Evolutionary conservation across 1,140 invertebrate species (phyloP).

Genomic region (Littorina saxatilis): DNA sequence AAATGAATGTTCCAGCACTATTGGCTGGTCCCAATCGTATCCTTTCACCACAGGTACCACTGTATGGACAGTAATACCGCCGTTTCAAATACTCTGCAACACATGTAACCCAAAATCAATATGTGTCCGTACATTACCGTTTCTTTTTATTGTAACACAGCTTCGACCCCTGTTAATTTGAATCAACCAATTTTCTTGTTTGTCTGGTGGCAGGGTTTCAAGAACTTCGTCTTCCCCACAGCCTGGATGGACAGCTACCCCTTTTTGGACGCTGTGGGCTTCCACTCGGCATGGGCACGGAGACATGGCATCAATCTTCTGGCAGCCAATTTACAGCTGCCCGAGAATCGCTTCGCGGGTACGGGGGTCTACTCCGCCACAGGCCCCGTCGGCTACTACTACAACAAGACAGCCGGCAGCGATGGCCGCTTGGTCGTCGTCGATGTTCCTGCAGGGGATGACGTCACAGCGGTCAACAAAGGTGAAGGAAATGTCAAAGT

Average conservation of each 20-base stretch:
- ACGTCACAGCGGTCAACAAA: too few relatives aligned
- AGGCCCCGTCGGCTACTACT: slow-evolving; percentile 49
- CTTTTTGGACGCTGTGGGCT: slow-evolving; percentile 79
- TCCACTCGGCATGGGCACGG: slow-evolving; percentile 78
- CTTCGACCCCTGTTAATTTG: too few relatives aligned
- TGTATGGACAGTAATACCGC: too few relatives aligned
- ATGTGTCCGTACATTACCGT: too few relatives aligned
- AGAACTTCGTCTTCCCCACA: slow-evolving; percentile 83
- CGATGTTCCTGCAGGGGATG: slow-evolving; percentile 24
- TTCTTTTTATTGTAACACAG: too few relatives aligned
- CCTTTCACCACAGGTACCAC: too few relatives aligned
- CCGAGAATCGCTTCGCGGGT: slow-evolving; percentile 77
- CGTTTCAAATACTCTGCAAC: too few relatives aligned
- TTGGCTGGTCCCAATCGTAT: too few relatives aligned
- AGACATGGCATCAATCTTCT: slow-evolving; percentile 79
- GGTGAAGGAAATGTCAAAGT: too few relatives aligned
- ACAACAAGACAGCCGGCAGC: slow-evolving; percentile 37
- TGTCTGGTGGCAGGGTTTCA: slow-evolving; percentile 77
- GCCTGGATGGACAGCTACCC: slow-evolving; percentile 85
- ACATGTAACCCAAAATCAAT: too few relatives aligned
- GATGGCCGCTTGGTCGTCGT: slow-evolving; percentile 50
- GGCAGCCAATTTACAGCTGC: slow-evolving; percentile 78
- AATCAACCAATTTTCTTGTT: too few relatives aligned
- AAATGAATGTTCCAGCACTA: too few relatives aligned
- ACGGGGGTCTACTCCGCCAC: slow-evolving; percentile 78